Evolutionary conservation across 2,113 vertebrate species (phyloP), one percentile per base, ranked within the genome.

Genomic region (Syngnathus scovelli): DNA sequence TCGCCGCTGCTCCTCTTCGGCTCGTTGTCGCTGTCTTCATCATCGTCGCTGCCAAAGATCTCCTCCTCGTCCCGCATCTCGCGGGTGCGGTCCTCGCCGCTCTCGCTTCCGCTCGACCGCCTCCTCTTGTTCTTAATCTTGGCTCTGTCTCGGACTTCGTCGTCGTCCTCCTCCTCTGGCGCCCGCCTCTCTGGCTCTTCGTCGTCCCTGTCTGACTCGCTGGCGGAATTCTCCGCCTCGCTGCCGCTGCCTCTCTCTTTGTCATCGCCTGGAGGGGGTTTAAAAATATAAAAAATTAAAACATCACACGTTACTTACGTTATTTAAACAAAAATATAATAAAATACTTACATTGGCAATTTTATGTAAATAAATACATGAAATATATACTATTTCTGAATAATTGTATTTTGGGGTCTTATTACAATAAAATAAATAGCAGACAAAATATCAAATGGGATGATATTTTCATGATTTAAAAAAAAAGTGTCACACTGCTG

Each of bases 21-120:
- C 61, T 91, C 92, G 1, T 94, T 92, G 7, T 92, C 92, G 0
- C 92, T 92, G 7, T 93, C 93, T 78, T 92, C 91, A 0, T 94
- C 93, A 2, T 43, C 44, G 44, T 95, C 95, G 0, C 95, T 96
- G 36, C 95, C 95, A 0, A 97, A 96, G 90, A 97, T 97, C 83
- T 96, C 94, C 48, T 94, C 95, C 72, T 96, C 93, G 59, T 97
- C 95, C 0, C 94, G 91, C 49, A 94, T 90, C 43, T 95, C 89
- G 33, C 88, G 87, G 43, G 84, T 76, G 60, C 87, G 71, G 15
- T 93, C 92, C 23, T 91, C 92, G 0, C 92, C 92, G 3, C 92
- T 93, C 68, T 93, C 91, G 1, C 92, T 92, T 1, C 88, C 89
- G 0, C 92, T 93, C n/a, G 84, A 82, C 73, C 92, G 93, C 79